Evolutionary conservation across 2,888 invertebrate genomes (phyloP).

Genomic region (Parnassius mnemosyne): DNA sequence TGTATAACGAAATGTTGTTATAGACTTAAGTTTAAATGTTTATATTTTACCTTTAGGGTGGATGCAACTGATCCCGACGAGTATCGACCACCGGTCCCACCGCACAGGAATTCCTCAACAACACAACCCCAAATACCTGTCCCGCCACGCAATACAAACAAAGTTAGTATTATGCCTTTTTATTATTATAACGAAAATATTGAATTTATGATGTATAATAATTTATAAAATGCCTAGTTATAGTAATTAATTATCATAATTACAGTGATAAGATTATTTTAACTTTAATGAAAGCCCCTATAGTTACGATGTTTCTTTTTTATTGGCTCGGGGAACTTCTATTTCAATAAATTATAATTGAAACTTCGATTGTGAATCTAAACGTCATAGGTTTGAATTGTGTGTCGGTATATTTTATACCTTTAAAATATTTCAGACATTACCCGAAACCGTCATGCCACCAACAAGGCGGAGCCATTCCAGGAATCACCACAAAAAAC

Average conservation of each 20-base stretch:
- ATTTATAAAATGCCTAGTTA: too few relatives aligned
- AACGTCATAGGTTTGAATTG: too few relatives aligned
- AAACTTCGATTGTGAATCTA: too few relatives aligned
- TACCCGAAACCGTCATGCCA: conserved; percentile 76
- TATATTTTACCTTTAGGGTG: conserved; percentile 49
- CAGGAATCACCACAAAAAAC: conserved; percentile 69
- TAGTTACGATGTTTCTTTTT: too few relatives aligned
- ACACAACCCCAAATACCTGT: conserved; percentile 59
- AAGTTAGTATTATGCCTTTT: conserved; percentile 50
- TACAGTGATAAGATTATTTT: too few relatives aligned
- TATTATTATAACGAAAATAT: neutral
- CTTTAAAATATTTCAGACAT: conserved; percentile 50
- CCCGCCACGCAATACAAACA: conserved; percentile 69
- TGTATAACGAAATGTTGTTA: neutral
- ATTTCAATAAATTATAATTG: too few relatives aligned
- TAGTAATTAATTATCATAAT: too few relatives aligned
- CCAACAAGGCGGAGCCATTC: conserved; percentile 72
- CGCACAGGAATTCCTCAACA: conserved; percentile 87
- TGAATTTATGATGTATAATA: too few relatives aligned
- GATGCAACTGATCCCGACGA: conserved; percentile 75
- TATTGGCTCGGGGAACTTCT: too few relatives aligned
- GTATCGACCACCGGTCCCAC: conserved; percentile 93
- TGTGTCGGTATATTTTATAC: too few relatives aligned
- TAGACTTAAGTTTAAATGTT: conserved; percentile 42
- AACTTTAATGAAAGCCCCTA: too few relatives aligned